phyloP scores from a whole-genome alignment of 2,888 invertebrate species.

The Schizaphis graminum region DNA sequence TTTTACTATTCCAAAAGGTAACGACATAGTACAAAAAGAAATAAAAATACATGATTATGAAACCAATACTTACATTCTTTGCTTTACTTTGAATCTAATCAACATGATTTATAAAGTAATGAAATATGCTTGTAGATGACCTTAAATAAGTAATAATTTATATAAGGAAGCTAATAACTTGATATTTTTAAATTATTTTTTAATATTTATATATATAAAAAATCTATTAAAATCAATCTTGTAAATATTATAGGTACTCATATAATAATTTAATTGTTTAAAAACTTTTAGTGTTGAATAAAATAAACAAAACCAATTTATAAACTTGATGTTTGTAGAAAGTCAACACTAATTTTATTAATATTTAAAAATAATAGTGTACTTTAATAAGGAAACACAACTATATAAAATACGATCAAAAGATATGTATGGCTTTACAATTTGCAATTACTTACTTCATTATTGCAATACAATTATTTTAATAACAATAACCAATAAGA shows the following conservation, averaged over 20 bases:
- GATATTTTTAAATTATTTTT: neutral
- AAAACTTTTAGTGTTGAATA: neutral
- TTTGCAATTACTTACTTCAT: neutral
- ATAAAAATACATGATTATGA: neutral
- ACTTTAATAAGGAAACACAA: neutral
- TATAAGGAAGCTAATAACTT: neutral
- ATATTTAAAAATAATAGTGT: neutral
- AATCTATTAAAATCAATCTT: neutral
- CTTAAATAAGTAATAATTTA: neutral
- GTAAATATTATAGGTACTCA: neutral
- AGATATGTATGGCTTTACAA: neutral
- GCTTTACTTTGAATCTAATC: neutral
- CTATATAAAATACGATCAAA: neutral
- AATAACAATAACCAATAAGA: neutral
- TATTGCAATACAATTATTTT: neutral
- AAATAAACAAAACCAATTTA: neutral
- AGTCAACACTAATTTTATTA: neutral
- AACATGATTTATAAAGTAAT: neutral
- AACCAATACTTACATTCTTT: neutral
- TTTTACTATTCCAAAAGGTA: neutral
- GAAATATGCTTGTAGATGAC: neutral
- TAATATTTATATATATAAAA: neutral
- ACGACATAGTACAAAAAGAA: neutral
- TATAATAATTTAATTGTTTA: neutral
- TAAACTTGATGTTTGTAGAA: neutral